A percentile compares a stretch with the other conserved stretches of the same genome.
phyloP scores from a whole-genome alignment of 2,888 invertebrate species.

The Automeris io region DNA sequence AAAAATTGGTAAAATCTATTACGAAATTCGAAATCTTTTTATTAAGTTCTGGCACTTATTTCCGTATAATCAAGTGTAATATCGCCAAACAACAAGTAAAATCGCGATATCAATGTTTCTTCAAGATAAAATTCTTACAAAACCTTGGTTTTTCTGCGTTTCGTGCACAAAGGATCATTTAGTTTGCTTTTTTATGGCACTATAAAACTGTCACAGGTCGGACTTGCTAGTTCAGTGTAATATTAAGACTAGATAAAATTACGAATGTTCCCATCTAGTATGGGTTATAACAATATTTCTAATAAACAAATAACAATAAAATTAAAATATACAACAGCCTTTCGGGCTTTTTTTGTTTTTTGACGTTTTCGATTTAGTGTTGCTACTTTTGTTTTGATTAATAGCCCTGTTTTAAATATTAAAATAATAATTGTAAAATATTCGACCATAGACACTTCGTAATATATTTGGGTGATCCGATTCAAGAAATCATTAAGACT shows the following conservation, averaged over 20 bases:
- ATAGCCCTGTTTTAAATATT: conserved; percentile 40
- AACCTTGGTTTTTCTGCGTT: conserved; percentile 5
- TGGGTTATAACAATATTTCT: conserved; percentile 40
- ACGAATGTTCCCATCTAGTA: conserved; percentile 43
- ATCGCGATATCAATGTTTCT: background rate
- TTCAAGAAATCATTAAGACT: no score
- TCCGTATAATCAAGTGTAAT: background rate
- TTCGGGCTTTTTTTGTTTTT: conserved; percentile 65
- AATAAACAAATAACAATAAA: conserved; percentile 67
- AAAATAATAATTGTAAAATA: no score
- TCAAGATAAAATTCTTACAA: no score
- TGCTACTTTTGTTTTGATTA: conserved; percentile 60
- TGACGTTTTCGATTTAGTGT: conserved; percentile 72
- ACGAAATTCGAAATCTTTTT: background rate
- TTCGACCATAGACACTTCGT: conserved; percentile 43
- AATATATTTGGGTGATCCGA: no score
- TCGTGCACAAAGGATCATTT: conserved; percentile 60
- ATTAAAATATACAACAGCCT: conserved; percentile 60
- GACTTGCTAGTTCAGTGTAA: conserved; percentile 47
- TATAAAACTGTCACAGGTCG: conserved; percentile 49
- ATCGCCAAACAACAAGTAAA: background rate
- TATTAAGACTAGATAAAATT: conserved; percentile 63
- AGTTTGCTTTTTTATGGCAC: conserved; percentile 65
- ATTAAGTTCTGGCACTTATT: background rate
- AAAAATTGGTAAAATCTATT: conserved; percentile 5